These are phyloP conservation scores for Lasioglossum vierecki DNA, from an alignment of 2,888 invertebrate species.

Conservation along the genomic window DNA sequence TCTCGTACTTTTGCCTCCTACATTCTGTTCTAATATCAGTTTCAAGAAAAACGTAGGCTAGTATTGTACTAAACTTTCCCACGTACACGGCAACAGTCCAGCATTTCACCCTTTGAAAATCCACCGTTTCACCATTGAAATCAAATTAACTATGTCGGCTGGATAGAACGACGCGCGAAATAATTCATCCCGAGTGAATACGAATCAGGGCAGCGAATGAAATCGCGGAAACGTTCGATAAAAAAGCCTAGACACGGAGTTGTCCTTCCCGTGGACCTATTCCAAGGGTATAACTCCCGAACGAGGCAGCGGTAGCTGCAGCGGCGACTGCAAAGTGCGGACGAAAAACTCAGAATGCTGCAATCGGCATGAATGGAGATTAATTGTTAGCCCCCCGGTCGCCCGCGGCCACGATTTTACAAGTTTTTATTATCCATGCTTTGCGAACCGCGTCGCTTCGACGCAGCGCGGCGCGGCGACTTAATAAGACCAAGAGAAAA, in stretches of 20 bases:
- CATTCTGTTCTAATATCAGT: too few relatives aligned
- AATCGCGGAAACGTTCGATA: conserved; percentile 37
- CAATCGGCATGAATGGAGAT: conserved; percentile 77
- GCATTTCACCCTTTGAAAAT: neutral
- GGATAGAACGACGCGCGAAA: neutral
- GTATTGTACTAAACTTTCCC: too few relatives aligned
- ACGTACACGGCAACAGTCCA: neutral
- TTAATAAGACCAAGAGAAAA: conserved; percentile 31
- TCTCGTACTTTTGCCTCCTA: too few relatives aligned
- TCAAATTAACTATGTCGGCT: neutral
- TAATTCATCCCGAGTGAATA: neutral
- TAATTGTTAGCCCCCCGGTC: conserved; percentile 70
- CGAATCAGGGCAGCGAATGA: conserved; percentile 42
- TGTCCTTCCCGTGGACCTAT: conserved; percentile 12
- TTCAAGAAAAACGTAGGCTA: too few relatives aligned
- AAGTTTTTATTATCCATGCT: conserved; percentile 56
- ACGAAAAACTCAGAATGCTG: conserved; percentile 69
- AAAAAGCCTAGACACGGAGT: conserved; percentile 15
- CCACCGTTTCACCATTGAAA: neutral
- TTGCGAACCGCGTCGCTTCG: conserved; percentile 26
- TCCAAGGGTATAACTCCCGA: conserved; percentile 60
- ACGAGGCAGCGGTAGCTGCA: conserved; percentile 50
- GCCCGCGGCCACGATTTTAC: conserved; percentile 45
- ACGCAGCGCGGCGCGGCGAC: conserved; percentile 15
- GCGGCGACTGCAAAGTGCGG: conserved; percentile 8